Evolutionary conservation across 2,797 vertebrate species (phyloP), one percentile per base, ranked within the genome.

Genomic region (Antrozous pallidus): DNA sequence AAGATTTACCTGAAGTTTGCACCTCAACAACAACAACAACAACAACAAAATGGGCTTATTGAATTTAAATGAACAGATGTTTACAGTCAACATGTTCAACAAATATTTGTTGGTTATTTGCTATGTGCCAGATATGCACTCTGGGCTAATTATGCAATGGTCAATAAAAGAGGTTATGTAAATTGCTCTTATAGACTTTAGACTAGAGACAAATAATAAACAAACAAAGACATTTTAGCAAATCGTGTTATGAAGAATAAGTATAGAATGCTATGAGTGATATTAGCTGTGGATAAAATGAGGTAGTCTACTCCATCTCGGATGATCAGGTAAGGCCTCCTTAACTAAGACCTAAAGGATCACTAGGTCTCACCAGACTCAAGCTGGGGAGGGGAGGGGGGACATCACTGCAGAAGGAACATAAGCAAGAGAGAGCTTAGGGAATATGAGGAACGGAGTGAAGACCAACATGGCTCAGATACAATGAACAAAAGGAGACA

Each of bases 71-170:
- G 12, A 75, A 87, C 18, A 86, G 40, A 80, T 86, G 75, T 79
- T 89, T 75, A 80, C 8, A 81, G 56, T 91, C 79, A 79, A 88
- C 75, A 90, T 94, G 89, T 91, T 94, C 18, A 77, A 83, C 40
- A 94, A 88, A 91, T 73, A 90, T 74, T 74, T 69, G 65, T 54
- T 85, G 70, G 90, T 91, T 75, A 86, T n/a, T 58, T 80, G 36
- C 36, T 78, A 14, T 42, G 67, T 78, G 40, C 65, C 65, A 93
- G 38, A 82, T 94, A 71, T 49, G 28, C n/a, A 36, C 28, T 81
- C 36, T 42, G 40, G 61, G 38, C 22, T 93, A 78, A 90, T 78
- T 95, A 87, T 65, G 87, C 61, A 90, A 6, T 81, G 20, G 47
- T 38, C 71, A 91, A 89, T 45, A 95, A 94, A 94, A 80, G 40